These are phyloP conservation scores for Drosophila carrolli DNA, from an alignment of 1,140 invertebrate species.

Conservation along the genomic window DNA sequence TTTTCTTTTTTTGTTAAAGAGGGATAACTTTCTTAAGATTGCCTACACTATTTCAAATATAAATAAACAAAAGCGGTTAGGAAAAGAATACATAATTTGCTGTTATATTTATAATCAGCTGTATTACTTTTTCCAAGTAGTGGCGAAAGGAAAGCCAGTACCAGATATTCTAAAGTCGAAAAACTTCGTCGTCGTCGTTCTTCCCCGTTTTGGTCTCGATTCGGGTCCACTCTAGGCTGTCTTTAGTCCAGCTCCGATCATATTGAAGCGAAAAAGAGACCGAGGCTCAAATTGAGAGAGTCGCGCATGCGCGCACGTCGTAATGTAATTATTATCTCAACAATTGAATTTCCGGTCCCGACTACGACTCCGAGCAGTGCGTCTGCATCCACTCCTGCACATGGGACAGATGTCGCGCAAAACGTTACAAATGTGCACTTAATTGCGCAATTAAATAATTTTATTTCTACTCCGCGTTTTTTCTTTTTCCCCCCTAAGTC, in stretches of 20 bases:
- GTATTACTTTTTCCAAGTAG: no score
- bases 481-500: constrained; percentile 1
- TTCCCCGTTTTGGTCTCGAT: constrained; percentile 29
- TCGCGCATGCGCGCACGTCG: constrained; percentile 83
- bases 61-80: no score
- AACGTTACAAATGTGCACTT: constrained; percentile 84
- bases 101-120: no score
- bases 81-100: no score
- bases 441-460: constrained; percentile 84
- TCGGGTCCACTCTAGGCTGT: constrained; percentile 31
- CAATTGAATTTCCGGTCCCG: constrained; percentile 83
- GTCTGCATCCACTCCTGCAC: constrained; percentile 44
- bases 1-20: no score
- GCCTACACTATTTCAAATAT: no score
- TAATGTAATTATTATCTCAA: constrained; percentile 84
- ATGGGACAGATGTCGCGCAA: constrained; percentile 84
- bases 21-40: no score
- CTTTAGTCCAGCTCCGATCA: constrained; percentile 27
- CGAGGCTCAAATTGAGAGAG: constrained; percentile 39
- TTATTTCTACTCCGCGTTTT: constrained; percentile 70
- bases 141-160: background rate
- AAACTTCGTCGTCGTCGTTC: background rate
- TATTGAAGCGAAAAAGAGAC: constrained; percentile 36
- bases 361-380: constrained; percentile 32
- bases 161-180: background rate